Percentiles rank a stretch among this genome's conserved stretches.
These are phyloP conservation scores for Desmodus rotundus DNA, from an alignment of 2,113 vertebrate genomes.

Conservation along the genomic window DNA sequence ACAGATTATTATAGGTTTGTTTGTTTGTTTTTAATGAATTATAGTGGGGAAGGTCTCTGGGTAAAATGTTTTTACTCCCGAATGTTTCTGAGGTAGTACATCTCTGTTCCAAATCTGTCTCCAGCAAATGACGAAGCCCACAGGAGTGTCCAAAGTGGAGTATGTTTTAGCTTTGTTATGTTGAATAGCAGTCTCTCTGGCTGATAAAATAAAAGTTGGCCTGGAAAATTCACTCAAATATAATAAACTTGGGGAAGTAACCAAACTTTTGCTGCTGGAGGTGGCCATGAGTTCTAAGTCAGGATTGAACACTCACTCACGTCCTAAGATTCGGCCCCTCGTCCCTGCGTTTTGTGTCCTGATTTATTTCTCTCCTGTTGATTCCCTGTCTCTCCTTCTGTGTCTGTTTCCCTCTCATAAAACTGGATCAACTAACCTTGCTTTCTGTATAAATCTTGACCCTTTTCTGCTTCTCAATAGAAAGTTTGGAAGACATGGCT, in stretches of 20 bases:
- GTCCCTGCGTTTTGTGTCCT: background rate
- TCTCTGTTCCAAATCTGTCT: background rate
- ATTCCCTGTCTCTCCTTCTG: background rate
- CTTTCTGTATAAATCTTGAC: background rate
- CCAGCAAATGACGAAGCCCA: background rate
- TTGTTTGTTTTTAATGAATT: background rate
- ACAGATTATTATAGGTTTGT: background rate
- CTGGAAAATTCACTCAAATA: conserved; percentile 23
- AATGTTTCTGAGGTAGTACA: conserved; percentile 18
- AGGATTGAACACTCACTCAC: background rate
- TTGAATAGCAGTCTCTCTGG: background rate
- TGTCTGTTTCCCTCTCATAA: background rate
- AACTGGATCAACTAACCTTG: background rate
- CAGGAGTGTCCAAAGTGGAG: conserved; percentile 1
- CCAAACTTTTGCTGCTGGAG: background rate
- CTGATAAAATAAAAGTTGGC: conserved; percentile 15
- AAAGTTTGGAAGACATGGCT: background rate
- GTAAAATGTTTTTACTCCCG: conserved; percentile 13
- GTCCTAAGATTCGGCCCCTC: background rate
- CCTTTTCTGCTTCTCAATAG: background rate
- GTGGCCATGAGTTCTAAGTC: background rate
- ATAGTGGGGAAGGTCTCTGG: background rate
- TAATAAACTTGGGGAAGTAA: conserved; percentile 14
- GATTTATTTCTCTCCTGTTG: background rate
- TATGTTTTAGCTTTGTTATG: conserved; percentile 21